A percentile compares a stretch with the other conserved stretches of the same genome.
Conservation (phyloP, 2,113 vertebrate species). For the Ia io region DNA sequence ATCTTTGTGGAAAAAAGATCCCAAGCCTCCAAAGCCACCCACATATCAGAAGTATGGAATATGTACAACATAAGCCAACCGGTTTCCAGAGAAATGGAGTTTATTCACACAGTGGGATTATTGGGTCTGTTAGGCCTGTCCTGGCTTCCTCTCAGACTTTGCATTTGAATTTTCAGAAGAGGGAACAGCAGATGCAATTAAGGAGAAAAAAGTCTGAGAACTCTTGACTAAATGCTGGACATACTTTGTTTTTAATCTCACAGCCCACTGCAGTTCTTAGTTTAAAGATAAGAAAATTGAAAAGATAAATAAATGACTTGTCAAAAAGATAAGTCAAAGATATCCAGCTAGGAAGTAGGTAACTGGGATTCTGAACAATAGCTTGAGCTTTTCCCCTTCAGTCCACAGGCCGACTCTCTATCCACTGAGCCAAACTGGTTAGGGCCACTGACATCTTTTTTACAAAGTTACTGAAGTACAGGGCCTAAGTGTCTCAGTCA, state of each 20-base stretch:
- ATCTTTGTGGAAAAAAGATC: not conserved
- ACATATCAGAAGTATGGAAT: not conserved
- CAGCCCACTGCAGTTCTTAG: not conserved
- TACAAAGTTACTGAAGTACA: not conserved
- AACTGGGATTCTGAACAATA: not conserved
- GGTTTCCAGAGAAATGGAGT: not conserved
- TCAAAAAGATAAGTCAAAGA: not conserved
- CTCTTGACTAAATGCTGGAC: not conserved
- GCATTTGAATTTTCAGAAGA: not conserved
- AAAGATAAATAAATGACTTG: not conserved
- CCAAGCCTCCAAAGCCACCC: not conserved
- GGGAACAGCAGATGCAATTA: not conserved
- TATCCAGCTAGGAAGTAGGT: not conserved
- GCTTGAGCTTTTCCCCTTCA: not conserved
- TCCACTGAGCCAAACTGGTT: too few species aligned
- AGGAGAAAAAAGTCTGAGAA: not conserved
- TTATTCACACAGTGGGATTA: not conserved
- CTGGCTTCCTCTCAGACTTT: not conserved
- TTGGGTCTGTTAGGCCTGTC: not conserved
- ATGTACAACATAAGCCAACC: not conserved
- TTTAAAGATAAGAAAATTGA: not conserved
- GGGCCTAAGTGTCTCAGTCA: not conserved
- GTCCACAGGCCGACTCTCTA: too few species aligned
- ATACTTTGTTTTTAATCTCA: slow-evolving; percentile 5
- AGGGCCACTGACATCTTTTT: not conserved